A percentile compares a stretch with the other conserved stretches of the same genome.
Evolutionary conservation across 2,113 vertebrate genomes (phyloP).

Genomic region (Bujurquina vittata): DNA sequence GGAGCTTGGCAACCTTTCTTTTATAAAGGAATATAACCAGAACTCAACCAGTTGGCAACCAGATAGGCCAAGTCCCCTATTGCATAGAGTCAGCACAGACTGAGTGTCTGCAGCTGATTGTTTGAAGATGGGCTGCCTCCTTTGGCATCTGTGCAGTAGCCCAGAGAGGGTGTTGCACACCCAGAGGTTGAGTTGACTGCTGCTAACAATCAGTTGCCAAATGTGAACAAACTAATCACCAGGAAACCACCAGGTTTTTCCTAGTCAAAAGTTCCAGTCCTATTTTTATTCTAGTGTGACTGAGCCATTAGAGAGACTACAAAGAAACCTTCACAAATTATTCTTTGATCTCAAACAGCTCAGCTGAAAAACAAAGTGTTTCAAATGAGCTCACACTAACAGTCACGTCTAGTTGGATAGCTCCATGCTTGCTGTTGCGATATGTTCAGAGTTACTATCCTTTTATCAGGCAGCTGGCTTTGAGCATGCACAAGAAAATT

Average conservation of each 20-base stretch:
- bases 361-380: background rate
- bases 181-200: background rate
- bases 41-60: background rate
- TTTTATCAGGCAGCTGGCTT: background rate
- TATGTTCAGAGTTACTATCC: background rate
- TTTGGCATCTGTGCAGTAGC: background rate
- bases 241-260: background rate
- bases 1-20: background rate
- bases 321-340: background rate
- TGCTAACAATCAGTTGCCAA: background rate
- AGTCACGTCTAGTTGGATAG: background rate
- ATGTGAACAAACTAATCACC: background rate
- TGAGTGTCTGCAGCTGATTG: background rate
- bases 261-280: background rate
- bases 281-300: background rate
- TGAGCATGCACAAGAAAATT: background rate
- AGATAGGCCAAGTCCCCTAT: background rate
- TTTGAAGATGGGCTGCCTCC: background rate
- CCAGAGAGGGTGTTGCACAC: background rate
- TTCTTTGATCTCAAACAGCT: background rate
- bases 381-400: background rate
- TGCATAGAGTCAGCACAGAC: background rate
- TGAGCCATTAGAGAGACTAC: background rate
- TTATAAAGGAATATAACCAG: background rate
- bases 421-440: background rate